These are phyloP conservation scores for Anoplophora glabripennis DNA, from an alignment of 1,140 invertebrate species.

Conservation along the genomic window DNA sequence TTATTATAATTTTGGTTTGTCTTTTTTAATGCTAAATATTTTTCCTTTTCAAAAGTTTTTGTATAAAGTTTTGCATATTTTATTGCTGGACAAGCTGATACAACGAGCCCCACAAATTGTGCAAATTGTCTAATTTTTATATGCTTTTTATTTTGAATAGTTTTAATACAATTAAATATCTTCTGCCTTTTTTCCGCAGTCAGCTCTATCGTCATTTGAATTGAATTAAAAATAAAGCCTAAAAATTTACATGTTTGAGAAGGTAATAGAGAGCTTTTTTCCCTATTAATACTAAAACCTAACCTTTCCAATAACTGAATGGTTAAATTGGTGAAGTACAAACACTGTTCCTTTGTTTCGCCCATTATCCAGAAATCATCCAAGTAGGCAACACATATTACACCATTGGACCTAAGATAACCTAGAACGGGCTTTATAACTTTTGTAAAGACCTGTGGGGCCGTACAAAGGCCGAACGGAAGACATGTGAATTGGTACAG, in stretches of 20 bases:
- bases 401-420: slow-evolving; percentile 14
- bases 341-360: background rate
- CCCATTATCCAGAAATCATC: slow-evolving; percentile 22
- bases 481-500: slow-evolving; percentile 35
- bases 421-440: slow-evolving; percentile 14
- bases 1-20: too few relatives aligned
- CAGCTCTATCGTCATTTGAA: slow-evolving; percentile 5
- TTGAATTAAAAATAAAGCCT: slow-evolving; percentile 15
- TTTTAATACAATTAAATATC: background rate
- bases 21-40: slow-evolving; percentile 9
- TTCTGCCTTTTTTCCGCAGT: slow-evolving; percentile 8
- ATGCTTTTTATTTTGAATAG: background rate
- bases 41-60: slow-evolving; percentile 12
- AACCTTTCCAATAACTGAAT: slow-evolving; percentile 4
- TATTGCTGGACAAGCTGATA: slow-evolving; percentile 5
- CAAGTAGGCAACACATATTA: slow-evolving; percentile 19
- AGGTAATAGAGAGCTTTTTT: slow-evolving; percentile 13
- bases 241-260: slow-evolving; percentile 15
- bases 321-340: slow-evolving; percentile 1
- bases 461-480: slow-evolving; percentile 13
- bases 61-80: slow-evolving; percentile 13
- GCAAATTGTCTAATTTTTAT: slow-evolving; percentile 5
- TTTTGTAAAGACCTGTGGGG: slow-evolving; percentile 33
- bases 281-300: slow-evolving; percentile 18
- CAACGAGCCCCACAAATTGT: slow-evolving; percentile 3